A percentile compares a stretch with the other conserved stretches of the same genome.
Conservation (phyloP, 2,888 invertebrate species). For the Orthosia gracilis region DNA sequence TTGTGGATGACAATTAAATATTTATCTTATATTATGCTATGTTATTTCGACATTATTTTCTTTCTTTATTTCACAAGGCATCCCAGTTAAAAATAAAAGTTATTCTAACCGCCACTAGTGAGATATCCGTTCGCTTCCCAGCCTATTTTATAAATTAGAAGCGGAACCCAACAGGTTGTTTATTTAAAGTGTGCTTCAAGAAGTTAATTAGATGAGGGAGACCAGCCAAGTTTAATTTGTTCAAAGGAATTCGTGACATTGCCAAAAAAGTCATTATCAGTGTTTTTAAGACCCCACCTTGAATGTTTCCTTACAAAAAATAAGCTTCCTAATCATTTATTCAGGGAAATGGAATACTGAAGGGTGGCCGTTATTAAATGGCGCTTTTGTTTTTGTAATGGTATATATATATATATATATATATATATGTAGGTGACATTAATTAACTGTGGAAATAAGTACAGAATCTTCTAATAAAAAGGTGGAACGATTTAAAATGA, state of each 20-base stretch:
- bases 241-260: constrained; percentile 69
- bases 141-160: constrained; percentile 59
- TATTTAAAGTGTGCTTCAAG: constrained; percentile 69
- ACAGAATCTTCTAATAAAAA: background rate
- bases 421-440: background rate
- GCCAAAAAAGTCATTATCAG: constrained; percentile 71
- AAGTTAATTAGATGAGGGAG: constrained; percentile 74
- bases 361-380: constrained; percentile 13
- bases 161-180: constrained; percentile 68
- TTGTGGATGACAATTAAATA: no score
- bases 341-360: constrained; percentile 36
- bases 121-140: constrained; percentile 47
- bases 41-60: no score
- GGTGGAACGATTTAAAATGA: background rate
- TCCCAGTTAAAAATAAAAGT: background rate
- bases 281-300: constrained; percentile 58
- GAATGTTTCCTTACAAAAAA: constrained; percentile 57
- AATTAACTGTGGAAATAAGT: constrained; percentile 1
- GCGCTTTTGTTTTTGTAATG: constrained; percentile 13
- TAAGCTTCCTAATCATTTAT: constrained; percentile 46
- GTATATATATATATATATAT: no score
- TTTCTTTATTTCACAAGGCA: background rate
- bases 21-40: no score
- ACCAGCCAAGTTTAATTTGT: constrained; percentile 73
- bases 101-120: constrained; percentile 16